Evolutionary conservation across 2,888 invertebrate species (phyloP), one percentile per base, ranked within the genome.

Genomic region (Amphipyra berbera): DNA sequence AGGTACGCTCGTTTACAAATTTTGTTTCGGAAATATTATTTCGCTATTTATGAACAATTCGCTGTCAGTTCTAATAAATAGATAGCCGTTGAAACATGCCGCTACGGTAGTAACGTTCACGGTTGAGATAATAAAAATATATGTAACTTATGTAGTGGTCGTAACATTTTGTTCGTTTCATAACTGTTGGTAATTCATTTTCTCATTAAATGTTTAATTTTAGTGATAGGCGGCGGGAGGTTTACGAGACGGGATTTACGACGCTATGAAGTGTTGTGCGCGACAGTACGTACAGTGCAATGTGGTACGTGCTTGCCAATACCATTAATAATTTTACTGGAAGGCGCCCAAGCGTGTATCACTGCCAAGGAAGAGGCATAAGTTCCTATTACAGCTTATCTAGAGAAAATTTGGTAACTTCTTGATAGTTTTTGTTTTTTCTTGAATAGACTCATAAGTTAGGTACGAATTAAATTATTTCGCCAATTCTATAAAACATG

Each of bases 121-220:
- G 81, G 81, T 78, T 81, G 73, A 77, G 81, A 86, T 88, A 87
- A 88, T 88, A 89, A 86, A 89, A 88, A 83, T 83, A 82, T 82
- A 84, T 84, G 83, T 82, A 84, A 85, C 82, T 82, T 84, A 86
- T 69, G 72, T 85, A 82, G 82, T 77, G 85, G 82, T 79, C 84
- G 83, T 87, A 84, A 89, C 81, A 73, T 86, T 84, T 50, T 63
- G 62, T 50, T 54, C 42, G 40, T 70, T 71, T 85, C 83, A 82
- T 88, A 85, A 87, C 82, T 77, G 83, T 64, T 76, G 78, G 85
- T 88, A 88, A 90, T 88, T 91, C 84, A 87, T 88, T 90, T 83
- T 85, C 83, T 90, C 89, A 88, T 91, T 90, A 88, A 87, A 86
- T 87, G 83, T 88, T 90, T 90, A 88, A 91, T 89, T 91, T 90